Evolutionary conservation across 1,140 invertebrate species (phyloP).

Genomic region (Bactericera cockerelli): DNA sequence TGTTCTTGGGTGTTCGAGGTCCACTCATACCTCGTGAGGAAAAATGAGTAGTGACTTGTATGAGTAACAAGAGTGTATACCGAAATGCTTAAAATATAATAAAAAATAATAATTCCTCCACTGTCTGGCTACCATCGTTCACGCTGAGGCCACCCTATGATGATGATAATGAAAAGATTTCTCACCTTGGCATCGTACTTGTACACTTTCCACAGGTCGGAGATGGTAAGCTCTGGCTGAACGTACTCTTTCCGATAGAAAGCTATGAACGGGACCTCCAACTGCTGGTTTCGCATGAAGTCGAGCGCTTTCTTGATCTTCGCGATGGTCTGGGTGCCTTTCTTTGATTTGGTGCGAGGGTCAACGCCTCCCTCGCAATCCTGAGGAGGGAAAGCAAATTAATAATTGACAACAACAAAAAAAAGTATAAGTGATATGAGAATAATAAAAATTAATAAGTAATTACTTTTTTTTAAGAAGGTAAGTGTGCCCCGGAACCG

Average conservation of each 20-base stretch:
- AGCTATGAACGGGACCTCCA: slow-evolving; percentile 96
- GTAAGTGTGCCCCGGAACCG: too few relatives aligned
- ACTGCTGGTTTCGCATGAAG: slow-evolving; percentile 87
- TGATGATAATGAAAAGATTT: too few relatives aligned
- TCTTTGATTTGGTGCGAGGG: slow-evolving; percentile 20
- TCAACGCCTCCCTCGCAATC: slow-evolving; percentile 22
- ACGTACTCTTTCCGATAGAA: slow-evolving; percentile 98
- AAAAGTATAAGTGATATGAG: neutral
- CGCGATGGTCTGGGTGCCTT: slow-evolving; percentile 39
- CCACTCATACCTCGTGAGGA: too few relatives aligned
- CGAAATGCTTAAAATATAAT: too few relatives aligned
- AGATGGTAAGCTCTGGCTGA: slow-evolving; percentile 81
- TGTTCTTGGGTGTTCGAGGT: too few relatives aligned
- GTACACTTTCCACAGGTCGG: slow-evolving; percentile 95
- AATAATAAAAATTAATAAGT: neutral
- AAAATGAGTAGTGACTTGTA: too few relatives aligned
- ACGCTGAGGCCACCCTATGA: too few relatives aligned
- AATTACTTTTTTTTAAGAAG: too few relatives aligned
- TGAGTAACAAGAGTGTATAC: too few relatives aligned
- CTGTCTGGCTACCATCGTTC: too few relatives aligned
- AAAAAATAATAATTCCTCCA: too few relatives aligned
- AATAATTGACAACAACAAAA: neutral
- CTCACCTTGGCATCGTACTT: slow-evolving; percentile 79
- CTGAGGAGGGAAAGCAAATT: too few relatives aligned
- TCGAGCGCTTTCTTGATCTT: slow-evolving; percentile 91